phyloP scores from a whole-genome alignment of 2,888 invertebrate species.

The Xestia xanthographa region DNA sequence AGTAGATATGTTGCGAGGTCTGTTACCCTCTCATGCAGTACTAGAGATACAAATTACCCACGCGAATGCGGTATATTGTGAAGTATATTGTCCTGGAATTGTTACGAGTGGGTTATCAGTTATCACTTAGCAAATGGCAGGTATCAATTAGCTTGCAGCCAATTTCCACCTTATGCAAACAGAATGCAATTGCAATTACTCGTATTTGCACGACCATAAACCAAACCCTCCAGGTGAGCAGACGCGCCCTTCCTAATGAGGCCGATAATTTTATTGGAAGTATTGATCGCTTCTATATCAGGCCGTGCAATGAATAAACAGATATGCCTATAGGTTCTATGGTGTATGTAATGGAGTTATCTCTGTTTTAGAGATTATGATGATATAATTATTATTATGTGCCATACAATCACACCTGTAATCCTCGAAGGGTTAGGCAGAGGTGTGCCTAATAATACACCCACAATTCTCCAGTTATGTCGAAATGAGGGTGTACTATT shows the following conservation, averaged over 20 bases:
- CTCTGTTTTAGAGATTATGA: not conserved
- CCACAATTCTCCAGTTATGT: too few species aligned
- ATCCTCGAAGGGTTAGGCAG: too few species aligned
- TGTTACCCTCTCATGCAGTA: not conserved
- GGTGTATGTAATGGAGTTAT: not conserved
- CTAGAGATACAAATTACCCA: not conserved
- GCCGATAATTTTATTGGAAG: constrained; percentile 33
- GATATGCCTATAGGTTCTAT: not conserved
- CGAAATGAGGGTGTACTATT: too few species aligned
- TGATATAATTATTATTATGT: not conserved
- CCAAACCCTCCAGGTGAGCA: constrained; percentile 7
- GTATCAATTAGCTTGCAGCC: constrained; percentile 12
- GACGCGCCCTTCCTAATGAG: constrained; percentile 15
- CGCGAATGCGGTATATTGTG: not conserved
- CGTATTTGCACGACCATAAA: not conserved
- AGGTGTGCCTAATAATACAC: too few species aligned
- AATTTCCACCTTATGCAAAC: constrained; percentile 24
- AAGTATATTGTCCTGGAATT: not conserved
- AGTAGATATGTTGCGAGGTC: not conserved
- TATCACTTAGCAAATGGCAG: not conserved
- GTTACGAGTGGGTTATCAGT: not conserved
- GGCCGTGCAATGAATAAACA: constrained; percentile 7
- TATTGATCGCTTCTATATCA: constrained; percentile 40
- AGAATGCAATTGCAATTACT: constrained; percentile 29
- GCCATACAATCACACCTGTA: not conserved